phyloP scores from a whole-genome alignment of 2,797 vertebrate genomes.

The Sebastes variabilis region DNA sequence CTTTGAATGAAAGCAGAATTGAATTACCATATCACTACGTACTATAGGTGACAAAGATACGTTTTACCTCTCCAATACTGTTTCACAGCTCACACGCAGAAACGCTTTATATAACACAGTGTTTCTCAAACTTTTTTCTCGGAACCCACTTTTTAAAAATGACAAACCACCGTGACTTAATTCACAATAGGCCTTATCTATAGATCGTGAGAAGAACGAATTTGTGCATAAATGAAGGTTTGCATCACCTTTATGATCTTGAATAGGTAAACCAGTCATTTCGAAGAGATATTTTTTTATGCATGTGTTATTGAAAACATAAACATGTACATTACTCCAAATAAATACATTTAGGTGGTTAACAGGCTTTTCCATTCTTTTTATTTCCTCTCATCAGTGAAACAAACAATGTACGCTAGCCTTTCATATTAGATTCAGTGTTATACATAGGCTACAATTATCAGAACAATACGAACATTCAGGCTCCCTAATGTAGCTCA shows the following conservation, averaged over 20 bases:
- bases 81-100: not conserved
- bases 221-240: not conserved
- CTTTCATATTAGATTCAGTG: too few relatives aligned
- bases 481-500: not conserved
- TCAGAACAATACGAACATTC: not conserved
- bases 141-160: not conserved
- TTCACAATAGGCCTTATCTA: not conserved
- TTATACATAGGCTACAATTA: too few relatives aligned
- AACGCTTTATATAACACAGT: not conserved
- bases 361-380: too few relatives aligned
- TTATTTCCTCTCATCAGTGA: too few relatives aligned
- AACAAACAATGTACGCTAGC: too few relatives aligned
- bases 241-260: not conserved
- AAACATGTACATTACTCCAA: not conserved
- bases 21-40: not conserved
- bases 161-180: accelerated
- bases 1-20: not conserved
- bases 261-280: not conserved
- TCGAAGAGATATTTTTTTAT: not conserved
- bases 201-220: not conserved
- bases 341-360: not conserved
- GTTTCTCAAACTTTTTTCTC: not conserved
- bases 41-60: not conserved
- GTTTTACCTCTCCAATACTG: not conserved
- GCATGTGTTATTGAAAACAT: not conserved